Percentiles rank a stretch among this genome's conserved stretches.
Conservation (phyloP, 2,113 vertebrate genomes). For the Elephas maximus region DNA sequence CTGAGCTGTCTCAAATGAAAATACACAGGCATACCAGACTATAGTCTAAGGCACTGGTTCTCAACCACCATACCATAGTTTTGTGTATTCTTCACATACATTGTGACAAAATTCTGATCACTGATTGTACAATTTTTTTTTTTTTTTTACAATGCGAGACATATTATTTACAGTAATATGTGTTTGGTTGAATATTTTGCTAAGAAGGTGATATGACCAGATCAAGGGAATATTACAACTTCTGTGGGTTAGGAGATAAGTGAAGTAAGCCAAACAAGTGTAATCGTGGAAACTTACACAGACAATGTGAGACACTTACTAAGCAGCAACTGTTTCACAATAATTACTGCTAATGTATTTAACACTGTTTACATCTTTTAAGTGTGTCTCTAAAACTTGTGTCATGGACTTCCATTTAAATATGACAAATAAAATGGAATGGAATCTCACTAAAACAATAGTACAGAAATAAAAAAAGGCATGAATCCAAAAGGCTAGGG, state of each 20-base stretch:
- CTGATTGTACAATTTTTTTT: not conserved
- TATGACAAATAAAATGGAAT: not conserved
- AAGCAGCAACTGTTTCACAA: not conserved
- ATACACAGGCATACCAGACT: not conserved
- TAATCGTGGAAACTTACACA: not conserved
- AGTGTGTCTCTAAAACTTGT: not conserved
- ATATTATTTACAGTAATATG: not conserved
- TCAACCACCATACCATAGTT: not conserved
- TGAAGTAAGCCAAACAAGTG: not conserved
- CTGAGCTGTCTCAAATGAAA: not conserved
- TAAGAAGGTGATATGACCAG: not conserved
- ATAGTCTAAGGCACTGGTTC: not conserved
- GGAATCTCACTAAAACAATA: not conserved
- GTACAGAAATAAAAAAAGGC: not conserved
- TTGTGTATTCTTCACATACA: not conserved
- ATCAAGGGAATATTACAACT: not conserved
- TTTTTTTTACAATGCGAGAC: not conserved
- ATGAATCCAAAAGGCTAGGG: not conserved
- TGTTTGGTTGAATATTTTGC: slow-evolving; percentile 8
- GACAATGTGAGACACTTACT: not conserved
- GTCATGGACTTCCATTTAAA: not conserved
- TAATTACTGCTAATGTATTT: not conserved
- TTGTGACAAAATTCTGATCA: not conserved
- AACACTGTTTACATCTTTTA: not conserved
- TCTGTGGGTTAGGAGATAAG: not conserved